Evolutionary conservation across 2,797 vertebrate species (phyloP), one percentile per base, ranked within the genome.

Genomic region (Helicolenus hilgendorfi): DNA sequence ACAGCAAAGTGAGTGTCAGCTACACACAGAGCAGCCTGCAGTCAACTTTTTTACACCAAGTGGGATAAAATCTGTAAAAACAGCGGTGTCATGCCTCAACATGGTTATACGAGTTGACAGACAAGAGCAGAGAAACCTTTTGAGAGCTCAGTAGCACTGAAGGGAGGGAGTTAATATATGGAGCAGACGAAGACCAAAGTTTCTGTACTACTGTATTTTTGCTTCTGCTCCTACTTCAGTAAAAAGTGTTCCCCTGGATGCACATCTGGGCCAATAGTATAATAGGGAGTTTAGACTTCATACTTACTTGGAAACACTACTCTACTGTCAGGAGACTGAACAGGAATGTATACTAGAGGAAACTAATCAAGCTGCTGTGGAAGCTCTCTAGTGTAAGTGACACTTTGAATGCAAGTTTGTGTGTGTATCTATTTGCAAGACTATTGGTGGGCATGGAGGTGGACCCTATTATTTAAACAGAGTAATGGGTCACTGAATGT

Each of bases 401-500:
- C 18, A 75, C 15, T 60, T 7, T 72, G 53, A 53, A 83, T 62
- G 7, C 14, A 33, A n/a, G 9, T 26, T 27, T 56, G 24, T 71
- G 8, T 7, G 9, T 60, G 13, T 2, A 65, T 67, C 15, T 72
- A 20, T 33, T 22, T 49, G 7, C 1, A 62, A 70, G 14, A 22
- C 7, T 22, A 20, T 10, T 55, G 15, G 13, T 73, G 55, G 77
- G 27, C 11, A 68, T n/a, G 4, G 65, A 64, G 29, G 22, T 64
- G 27, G 56, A 65, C 10, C 26, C 4, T 20, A 55, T 77, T 56
- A 79, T 80, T 78, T 62, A 33, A 78, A 72, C 22, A 49, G 4
- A 77, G 49, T 49, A 31, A 65, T n/a, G 62, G 31, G 35, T 84
- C 45, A 41, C 4, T 82, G 60, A 33, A 41, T 74, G 56, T 71